Base-by-base conservation (phyloP, 2,797 vertebrate species). In the Cynopterus sphinx region DNA sequence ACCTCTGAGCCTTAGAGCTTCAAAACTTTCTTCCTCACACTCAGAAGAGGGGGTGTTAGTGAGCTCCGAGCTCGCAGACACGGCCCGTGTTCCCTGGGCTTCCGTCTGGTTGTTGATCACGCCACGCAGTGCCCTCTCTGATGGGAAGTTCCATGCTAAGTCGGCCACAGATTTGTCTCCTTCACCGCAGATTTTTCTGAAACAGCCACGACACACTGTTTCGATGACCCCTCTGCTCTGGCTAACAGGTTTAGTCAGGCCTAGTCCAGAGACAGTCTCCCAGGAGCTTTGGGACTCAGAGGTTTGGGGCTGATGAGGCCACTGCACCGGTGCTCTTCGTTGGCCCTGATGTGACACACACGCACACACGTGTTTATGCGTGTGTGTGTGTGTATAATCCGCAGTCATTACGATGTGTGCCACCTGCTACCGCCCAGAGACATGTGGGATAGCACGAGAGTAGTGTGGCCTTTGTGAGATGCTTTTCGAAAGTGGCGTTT, bases 401-500 rank as follows among this genome's bases (percentile, higher is more conserved):
- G 71, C 4, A 39, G 24, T 86, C 73, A 92, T 87, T 85, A 55
- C 3, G 51, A 41, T 63, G 3, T 43, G 43, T 49, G 81, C 77
- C 41, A 87, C 96, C 63, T 61, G 83, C 70, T 73, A 12, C 6
- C 51, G 53, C 28, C 26, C 8, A 31, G 46, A 91, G 92, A 73
- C n/a, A 24, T 31, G n/a, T 46, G 65, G 53, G 85, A 75, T 43
- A 74, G 67, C 49, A 61, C 13, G 68, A 65, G 22, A 88, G 9
- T 36, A 46, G 39, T 88, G 95, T 53, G 91, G 85, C 63, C 91
- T 83, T 90, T 90, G 43, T 94, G 49, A 49, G 24, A 36, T 82
- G 74, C 87, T 94, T 97, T 96, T 67, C 49, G 70, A 89, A 93
- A 86, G 46, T 70, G 73, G 43, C 55, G 33, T 68, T 95, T 95